Conservation (phyloP, 2,113 vertebrate species). For the Etheostoma spectabile region DNA sequence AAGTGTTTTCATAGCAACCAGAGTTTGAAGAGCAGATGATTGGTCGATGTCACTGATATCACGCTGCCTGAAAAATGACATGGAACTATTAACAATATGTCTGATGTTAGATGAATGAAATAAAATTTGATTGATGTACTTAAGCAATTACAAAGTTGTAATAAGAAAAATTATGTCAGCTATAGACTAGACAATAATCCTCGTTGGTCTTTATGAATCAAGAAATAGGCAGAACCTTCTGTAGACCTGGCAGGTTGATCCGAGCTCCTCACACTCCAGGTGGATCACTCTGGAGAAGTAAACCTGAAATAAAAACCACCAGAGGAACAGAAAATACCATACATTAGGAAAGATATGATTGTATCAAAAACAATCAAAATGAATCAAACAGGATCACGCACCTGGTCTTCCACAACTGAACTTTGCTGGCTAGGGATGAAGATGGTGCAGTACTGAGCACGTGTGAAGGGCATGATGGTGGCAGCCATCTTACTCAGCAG, state of each 20-base stretch:
- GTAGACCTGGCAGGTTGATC: constrained; percentile 57
- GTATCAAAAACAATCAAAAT: neutral
- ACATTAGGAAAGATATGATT: fast-evolving
- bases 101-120: neutral
- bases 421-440: constrained; percentile 53
- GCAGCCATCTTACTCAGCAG: constrained; percentile 72
- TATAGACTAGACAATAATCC: neutral
- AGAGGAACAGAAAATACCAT: neutral
- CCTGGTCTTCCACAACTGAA: constrained; percentile 19
- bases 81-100: neutral
- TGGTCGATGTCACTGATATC: constrained; percentile 52
- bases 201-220: neutral
- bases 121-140: neutral
- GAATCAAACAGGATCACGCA: constrained; percentile 1
- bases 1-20: constrained; percentile 55
- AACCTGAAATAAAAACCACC: constrained; percentile 35
- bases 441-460: constrained; percentile 71
- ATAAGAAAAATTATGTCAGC: neutral
- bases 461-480: constrained; percentile 73
- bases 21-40: constrained; percentile 51
- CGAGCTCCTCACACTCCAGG: constrained; percentile 63
- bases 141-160: neutral
- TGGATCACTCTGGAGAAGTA: constrained; percentile 66
- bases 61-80: constrained; percentile 52
- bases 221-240: constrained; percentile 52